Base-by-base conservation (phyloP, 1,140 invertebrate genomes). In the Drosophila watanabei region DNA sequence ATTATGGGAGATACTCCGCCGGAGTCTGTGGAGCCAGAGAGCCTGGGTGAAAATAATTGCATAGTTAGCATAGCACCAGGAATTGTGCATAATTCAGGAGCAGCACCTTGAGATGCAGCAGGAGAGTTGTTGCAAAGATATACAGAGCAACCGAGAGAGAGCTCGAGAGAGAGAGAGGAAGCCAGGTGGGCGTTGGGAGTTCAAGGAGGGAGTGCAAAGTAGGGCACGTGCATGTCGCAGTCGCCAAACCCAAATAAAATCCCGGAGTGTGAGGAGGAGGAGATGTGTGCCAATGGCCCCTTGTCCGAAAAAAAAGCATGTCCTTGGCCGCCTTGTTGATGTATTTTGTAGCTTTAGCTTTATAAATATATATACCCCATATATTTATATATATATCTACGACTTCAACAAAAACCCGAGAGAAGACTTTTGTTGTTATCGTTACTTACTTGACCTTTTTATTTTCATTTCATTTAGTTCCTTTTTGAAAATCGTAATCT, bases 21-120 rank as follows among this genome's bases (percentile, higher is more conserved):
- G 41, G 57, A 54, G 32, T 6, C 51, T n/a, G 30, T 57, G 56
- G 57, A 68, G 63, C 32, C 30, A 11, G 72, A 11, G 72, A 69
- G 32, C 18, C 30, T 10, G 75, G 37, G 18, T 45, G 69, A 79
- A 81, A 89, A 76, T 89, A 89, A 89, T 89, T 89, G 85, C 85
- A 89, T 90, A 89, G 85, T 81, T 79, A 85, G 81, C 65, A 71
- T 48, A 70, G 64, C 76, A 45, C 45, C 58, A 37, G 75, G 49
- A 77, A 62, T 79, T 41, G 59, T 63, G 77, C 77, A 79, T 79
- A 79, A 79, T 79, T 79, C 66, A 79, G 70, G 57, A 70, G 32
- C 41, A 59, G 68, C 75, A 79, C 64, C 64, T 79, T 68, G 73
- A 48, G 61, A 64, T 75, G 43, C 49, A 56, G 32, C 28, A 46